Evolutionary conservation across 2,888 invertebrate species (phyloP).

Genomic region (Biston stratarius): DNA sequence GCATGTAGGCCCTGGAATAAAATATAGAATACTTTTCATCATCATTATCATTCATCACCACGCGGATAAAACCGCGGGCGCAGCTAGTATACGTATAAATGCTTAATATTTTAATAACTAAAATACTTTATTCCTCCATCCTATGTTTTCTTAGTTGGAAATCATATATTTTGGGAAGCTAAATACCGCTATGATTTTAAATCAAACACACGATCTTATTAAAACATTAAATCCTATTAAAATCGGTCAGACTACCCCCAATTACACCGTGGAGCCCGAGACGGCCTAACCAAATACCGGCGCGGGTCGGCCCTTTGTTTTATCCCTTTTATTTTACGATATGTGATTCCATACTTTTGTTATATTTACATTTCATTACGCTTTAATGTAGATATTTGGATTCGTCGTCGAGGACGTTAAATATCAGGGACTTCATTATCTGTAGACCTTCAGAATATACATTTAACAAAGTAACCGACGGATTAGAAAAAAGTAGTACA

Average conservation of each 20-base stretch:
- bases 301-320: constrained; percentile 28
- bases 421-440: background rate
- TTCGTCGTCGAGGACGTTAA: constrained; percentile 13
- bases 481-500: too few relatives aligned
- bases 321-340: constrained; percentile 42
- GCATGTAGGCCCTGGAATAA: too few relatives aligned
- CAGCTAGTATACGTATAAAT: too few relatives aligned
- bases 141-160: background rate
- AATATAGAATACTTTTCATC: too few relatives aligned
- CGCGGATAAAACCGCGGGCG: too few relatives aligned
- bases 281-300: constrained; percentile 43
- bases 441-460: too few relatives aligned
- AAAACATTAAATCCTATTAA: constrained; percentile 36
- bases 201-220: constrained; percentile 17
- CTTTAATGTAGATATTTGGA: constrained; percentile 31
- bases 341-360: constrained; percentile 35
- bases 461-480: too few relatives aligned
- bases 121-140: background rate
- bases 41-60: too few relatives aligned
- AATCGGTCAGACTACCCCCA: constrained; percentile 28
- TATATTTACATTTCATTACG: constrained; percentile 47
- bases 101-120: background rate
- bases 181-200: constrained; percentile 17
- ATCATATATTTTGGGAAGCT: constrained; percentile 7
- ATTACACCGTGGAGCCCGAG: constrained; percentile 29